phyloP scores from a whole-genome alignment of 2,888 invertebrate genomes.

The Thereva unica region DNA sequence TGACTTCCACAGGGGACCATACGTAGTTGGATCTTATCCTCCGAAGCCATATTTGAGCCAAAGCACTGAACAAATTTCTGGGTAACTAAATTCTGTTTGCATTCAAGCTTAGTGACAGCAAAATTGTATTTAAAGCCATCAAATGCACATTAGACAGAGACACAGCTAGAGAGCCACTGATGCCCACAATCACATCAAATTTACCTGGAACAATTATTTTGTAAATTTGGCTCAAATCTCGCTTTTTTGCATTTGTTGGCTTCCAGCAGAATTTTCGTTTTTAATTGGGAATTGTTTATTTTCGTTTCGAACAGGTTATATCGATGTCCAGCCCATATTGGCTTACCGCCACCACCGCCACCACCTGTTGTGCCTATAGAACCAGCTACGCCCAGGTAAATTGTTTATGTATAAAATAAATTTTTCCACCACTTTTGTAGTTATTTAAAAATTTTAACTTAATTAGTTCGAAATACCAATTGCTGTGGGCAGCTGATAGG shows the following conservation, averaged over 20 bases:
- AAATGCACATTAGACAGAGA: slow-evolving; percentile 10
- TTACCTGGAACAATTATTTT: neutral
- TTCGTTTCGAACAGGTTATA: slow-evolving; percentile 45
- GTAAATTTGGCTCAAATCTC: slow-evolving; percentile 4
- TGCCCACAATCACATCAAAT: neutral
- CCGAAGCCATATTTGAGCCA: slow-evolving; percentile 52
- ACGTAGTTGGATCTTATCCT: slow-evolving; percentile 47
- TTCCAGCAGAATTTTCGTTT: slow-evolving; percentile 10
- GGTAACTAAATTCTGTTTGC: slow-evolving; percentile 43
- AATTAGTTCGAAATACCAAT: too few species aligned
- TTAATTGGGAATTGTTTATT: slow-evolving; percentile 18
- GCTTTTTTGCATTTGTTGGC: slow-evolving; percentile 2
- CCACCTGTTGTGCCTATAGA: slow-evolving; percentile 64
- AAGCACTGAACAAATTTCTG: slow-evolving; percentile 54
- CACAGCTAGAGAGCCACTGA: neutral
- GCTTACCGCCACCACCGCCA: slow-evolving; percentile 63
- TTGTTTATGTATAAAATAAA: slow-evolving; percentile 9
- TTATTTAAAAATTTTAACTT: too few species aligned
- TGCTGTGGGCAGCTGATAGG: too few species aligned
- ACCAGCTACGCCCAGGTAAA: slow-evolving; percentile 52
- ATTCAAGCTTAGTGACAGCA: neutral
- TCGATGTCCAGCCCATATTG: slow-evolving; percentile 65
- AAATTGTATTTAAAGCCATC: slow-evolving; percentile 21
- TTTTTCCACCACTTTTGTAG: neutral
- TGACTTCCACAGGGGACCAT: slow-evolving; percentile 42